phyloP scores from a whole-genome alignment of 2,113 vertebrate species.

The Aptenodytes forsteri region DNA sequence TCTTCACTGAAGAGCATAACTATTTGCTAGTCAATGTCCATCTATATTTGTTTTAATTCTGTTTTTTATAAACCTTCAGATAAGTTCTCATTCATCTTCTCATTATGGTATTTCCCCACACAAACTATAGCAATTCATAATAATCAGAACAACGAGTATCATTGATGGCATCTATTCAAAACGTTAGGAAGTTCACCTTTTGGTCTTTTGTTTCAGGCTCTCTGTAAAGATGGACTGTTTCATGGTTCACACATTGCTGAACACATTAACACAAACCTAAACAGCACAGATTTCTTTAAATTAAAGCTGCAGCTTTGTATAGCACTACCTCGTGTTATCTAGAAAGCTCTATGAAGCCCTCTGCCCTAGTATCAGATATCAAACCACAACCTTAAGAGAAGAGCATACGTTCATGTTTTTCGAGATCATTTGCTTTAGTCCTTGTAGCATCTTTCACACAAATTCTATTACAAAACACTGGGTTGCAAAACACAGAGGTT shows the following conservation, averaged over 20 bases:
- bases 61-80: background rate
- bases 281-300: background rate
- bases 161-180: background rate
- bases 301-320: background rate
- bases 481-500: conserved; percentile 37
- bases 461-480: conserved; percentile 35
- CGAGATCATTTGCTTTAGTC: background rate
- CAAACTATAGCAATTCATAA: background rate
- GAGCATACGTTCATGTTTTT: background rate
- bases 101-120: background rate
- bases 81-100: background rate
- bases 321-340: background rate
- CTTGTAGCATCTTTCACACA: background rate
- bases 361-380: background rate
- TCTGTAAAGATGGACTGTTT: background rate
- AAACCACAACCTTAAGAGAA: background rate
- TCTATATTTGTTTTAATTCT: background rate
- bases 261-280: background rate
- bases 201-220: background rate
- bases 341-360: background rate
- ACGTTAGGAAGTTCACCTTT: background rate
- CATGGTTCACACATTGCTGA: background rate
- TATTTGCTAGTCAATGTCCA: background rate
- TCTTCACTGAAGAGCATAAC: background rate
- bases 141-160: background rate